These are phyloP conservation scores for Acanthosoma haemorrhoidale DNA, from an alignment of 2,888 invertebrate genomes.

Conservation along the genomic window DNA sequence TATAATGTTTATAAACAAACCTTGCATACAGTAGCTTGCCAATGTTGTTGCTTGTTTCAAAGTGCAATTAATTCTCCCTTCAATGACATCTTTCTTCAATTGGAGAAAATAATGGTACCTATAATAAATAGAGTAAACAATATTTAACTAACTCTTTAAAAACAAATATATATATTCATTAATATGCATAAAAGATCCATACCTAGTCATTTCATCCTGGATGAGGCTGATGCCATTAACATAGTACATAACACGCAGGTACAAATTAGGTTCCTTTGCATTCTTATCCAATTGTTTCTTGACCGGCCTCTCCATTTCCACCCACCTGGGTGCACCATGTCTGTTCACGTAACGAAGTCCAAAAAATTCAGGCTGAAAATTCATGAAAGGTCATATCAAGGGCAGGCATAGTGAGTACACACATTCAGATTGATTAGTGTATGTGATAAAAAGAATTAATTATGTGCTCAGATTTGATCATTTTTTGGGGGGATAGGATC, in stretches of 20 bases:
- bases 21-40: conserved; percentile 89
- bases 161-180: not conserved
- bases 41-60: conserved; percentile 85
- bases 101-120: conserved; percentile 93
- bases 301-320: conserved; percentile 86
- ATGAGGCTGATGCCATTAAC: conserved; percentile 81
- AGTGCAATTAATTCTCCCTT: conserved; percentile 83
- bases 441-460: too few relatives aligned
- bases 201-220: conserved; percentile 88
- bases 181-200: conserved; percentile 30
- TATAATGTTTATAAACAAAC: too few relatives aligned
- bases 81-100: conserved; percentile 88
- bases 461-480: too few relatives aligned
- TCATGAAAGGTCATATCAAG: not conserved
- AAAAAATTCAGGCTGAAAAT: conserved; percentile 73
- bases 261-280: conserved; percentile 76
- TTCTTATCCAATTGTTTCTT: conserved; percentile 93
- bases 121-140: not conserved
- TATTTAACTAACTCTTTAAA: not conserved
- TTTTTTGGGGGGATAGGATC: too few relatives aligned
- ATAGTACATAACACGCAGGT: conserved; percentile 91
- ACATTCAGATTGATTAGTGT: too few relatives aligned
- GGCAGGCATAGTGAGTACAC: too few relatives aligned
- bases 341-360: conserved; percentile 74
- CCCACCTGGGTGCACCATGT: conserved; percentile 65